Conservation (phyloP, 2,888 invertebrate genomes). For the Rotaria magnacalcarata region DNA sequence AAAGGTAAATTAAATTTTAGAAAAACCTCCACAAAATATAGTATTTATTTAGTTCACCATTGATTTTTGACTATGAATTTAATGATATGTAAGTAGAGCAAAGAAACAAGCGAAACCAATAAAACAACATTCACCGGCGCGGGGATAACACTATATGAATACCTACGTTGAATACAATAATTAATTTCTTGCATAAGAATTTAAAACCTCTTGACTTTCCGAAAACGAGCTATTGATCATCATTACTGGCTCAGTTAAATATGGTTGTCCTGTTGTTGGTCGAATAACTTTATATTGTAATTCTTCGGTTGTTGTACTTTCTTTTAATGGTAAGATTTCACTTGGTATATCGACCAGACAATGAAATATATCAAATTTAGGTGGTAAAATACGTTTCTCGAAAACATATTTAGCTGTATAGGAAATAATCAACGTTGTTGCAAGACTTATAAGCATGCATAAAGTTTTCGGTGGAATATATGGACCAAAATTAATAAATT, state of each 20-base stretch:
- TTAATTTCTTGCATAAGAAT: background rate
- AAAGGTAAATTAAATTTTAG: background rate
- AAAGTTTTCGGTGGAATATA: conserved; percentile 70
- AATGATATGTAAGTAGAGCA: background rate
- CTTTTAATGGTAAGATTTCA: conserved; percentile 63
- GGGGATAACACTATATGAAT: conserved; percentile 17
- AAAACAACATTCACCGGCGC: conserved; percentile 6
- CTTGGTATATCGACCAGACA: conserved; percentile 93
- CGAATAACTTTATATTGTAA: conserved; percentile 3
- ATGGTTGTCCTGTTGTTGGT: background rate
- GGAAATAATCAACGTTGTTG: conserved; percentile 75
- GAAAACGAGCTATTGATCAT: conserved; percentile 1
- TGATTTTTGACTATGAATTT: background rate
- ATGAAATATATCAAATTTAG: conserved; percentile 69
- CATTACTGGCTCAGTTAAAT: background rate
- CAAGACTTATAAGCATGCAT: conserved; percentile 80
- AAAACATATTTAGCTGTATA: conserved; percentile 70
- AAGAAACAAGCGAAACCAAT: background rate
- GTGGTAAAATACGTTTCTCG: conserved; percentile 77
- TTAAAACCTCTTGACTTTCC: background rate
- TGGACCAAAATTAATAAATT: conserved; percentile 75
- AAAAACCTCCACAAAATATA: background rate
- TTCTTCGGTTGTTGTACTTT: conserved; percentile 45
- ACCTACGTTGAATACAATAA: background rate
- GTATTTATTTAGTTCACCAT: background rate